Evolutionary conservation across 1,140 invertebrate species (phyloP), one percentile per base, ranked within the genome.

Genomic region (Hyles vespertilio): DNA sequence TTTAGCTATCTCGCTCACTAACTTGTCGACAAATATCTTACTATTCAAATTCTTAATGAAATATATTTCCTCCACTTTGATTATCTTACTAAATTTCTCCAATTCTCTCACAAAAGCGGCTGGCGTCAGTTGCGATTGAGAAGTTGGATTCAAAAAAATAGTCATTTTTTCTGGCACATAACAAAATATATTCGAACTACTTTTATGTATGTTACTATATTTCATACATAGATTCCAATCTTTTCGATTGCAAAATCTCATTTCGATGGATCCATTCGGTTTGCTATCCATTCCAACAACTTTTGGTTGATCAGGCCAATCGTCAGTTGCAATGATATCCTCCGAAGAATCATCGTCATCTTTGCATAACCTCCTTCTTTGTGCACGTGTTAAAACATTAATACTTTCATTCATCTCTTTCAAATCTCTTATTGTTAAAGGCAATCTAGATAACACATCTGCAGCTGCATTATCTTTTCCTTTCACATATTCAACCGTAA

Each of bases 31-130:
- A 32, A 51, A 32, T 10, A 51, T 51, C 12, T 9, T 44, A 50
- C 55, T 60, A 11, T 45, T 36, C 7, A 49, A n/a, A 50, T 55
- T 50, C 34, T 60, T 49, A 32, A 60, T 36, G 51, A 60, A 48
- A 34, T 55, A 60, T 11, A 60, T 11, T 32, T 46, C n/a, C 10
- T 54, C 58, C 63, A 69, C 32, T 4, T 51, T 51, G 10, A 51
- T 51, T 32, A 32, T 33, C 33, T 9, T 32, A 32, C 50, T 48
- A 67, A 63, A 32, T 49, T 33, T 46, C 10, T 36, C 45, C 65
- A 48, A 22, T 63, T 63, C 65, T 56, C 63, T 65, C 65, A 61
- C 63, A 61, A 70, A 64, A 49, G 44, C 67, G 40, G 36, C 63
- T 63, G 47, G 63, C 54, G 63, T 55, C 49, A 58, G 49, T 44